These are phyloP conservation scores for Theonella swinhoei DNA, from an alignment of 37 sponge, comb jelly and placozoan species.

Conservation along the genomic window DNA sequence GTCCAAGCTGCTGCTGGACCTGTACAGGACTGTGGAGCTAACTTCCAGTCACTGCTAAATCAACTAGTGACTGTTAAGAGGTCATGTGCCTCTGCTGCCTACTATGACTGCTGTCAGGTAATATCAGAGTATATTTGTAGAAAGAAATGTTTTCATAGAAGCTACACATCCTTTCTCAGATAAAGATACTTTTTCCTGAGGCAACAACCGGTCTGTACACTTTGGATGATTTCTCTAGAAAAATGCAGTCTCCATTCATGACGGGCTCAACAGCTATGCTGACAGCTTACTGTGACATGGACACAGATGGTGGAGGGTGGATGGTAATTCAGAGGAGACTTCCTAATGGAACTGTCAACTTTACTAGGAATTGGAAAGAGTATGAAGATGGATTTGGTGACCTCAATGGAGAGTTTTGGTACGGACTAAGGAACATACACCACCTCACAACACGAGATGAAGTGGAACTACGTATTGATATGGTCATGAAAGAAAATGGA, in stretches of 20 bases:
- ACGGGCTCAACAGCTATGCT: too few relatives aligned
- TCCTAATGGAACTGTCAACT: conserved; percentile 10
- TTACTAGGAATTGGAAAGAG: conserved; percentile 12
- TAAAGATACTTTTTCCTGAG: not conserved
- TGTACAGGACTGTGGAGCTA: not conserved
- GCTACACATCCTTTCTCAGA: not conserved
- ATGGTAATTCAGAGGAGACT: conserved; percentile 14
- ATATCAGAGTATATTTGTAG: too few relatives aligned
- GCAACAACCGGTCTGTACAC: not conserved
- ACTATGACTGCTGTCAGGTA: not conserved
- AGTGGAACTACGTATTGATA: conserved; percentile 3
- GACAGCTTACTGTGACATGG: conserved; percentile 44
- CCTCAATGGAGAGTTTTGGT: conserved; percentile 30
- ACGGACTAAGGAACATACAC: conserved; percentile 30
- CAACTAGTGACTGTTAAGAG: not conserved
- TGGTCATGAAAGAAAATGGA: not conserved
- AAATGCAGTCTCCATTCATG: not conserved
- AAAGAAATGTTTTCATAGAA: not conserved
- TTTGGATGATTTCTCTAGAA: not conserved
- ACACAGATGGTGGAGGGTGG: conserved; percentile 46
- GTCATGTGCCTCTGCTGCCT: not conserved
- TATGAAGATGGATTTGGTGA: conserved; percentile 49
- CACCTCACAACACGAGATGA: conserved; percentile 12
- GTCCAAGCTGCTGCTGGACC: not conserved
- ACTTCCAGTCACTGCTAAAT: not conserved